These are phyloP conservation scores for Chaenocephalus aceratus DNA, from an alignment of 2,113 vertebrate genomes.

Conservation along the genomic window DNA sequence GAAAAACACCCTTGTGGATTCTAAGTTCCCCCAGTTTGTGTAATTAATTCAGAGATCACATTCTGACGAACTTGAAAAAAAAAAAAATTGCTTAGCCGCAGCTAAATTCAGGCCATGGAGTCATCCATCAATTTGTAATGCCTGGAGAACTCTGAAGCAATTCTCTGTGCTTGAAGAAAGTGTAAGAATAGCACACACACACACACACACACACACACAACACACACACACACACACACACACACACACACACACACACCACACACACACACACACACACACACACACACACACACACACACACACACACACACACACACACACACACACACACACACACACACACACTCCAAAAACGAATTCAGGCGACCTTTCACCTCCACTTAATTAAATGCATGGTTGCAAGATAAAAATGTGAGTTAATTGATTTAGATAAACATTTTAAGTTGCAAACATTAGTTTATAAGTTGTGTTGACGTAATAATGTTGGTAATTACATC, in stretches of 20 bases:
- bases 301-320: background rate
- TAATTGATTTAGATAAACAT: too few species aligned
- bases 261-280: background rate
- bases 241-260: background rate
- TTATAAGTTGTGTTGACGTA: too few species aligned
- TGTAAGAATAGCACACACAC: slow-evolving; percentile 38
- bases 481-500: too few species aligned
- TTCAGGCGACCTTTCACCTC: too few species aligned
- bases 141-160: slow-evolving; percentile 44
- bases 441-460: too few species aligned
- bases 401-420: too few species aligned
- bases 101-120: slow-evolving; percentile 7
- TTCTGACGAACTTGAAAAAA: slow-evolving; percentile 28
- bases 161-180: slow-evolving; percentile 45
- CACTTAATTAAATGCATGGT: too few species aligned
- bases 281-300: too few species aligned
- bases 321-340: background rate
- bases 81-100: slow-evolving; percentile 19
- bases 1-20: slow-evolving; percentile 9
- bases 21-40: slow-evolving; percentile 19
- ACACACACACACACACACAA: background rate
- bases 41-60: slow-evolving; percentile 44
- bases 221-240: background rate
- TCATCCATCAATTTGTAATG: slow-evolving; percentile 61
- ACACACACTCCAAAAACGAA: too few species aligned